These are phyloP conservation scores for Hydrozoanthus tunicans DNA, from an alignment of 64 coral and sea anemone genomes.

Conservation along the genomic window DNA sequence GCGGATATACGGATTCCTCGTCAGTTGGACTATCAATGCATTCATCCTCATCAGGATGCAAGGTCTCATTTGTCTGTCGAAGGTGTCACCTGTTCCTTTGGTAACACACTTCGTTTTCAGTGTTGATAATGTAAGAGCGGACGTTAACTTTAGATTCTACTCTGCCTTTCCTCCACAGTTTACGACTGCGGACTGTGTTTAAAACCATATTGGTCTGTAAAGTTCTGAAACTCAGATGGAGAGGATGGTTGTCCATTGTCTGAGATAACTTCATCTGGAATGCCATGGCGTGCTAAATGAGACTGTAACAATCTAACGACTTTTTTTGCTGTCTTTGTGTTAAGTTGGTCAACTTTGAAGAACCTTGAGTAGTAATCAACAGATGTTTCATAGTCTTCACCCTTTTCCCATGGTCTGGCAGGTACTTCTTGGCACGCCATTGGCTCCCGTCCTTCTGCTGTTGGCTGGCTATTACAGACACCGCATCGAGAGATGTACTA, in stretches of 20 bases:
- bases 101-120: no score
- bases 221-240: conserved; percentile 7
- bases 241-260: not conserved
- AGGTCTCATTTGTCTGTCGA: no score
- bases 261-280: not conserved
- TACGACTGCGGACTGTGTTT: conserved; percentile 23
- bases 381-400: not conserved
- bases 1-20: no score
- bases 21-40: no score
- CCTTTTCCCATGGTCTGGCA: conserved; percentile 50
- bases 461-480: not conserved
- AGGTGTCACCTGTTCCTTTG: no score
- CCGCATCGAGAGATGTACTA: conserved; percentile 32
- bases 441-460: conserved; percentile 37
- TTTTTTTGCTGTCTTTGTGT: not conserved
- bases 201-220: conserved; percentile 34
- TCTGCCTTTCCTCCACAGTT: no score
- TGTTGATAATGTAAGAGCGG: no score
- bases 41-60: no score
- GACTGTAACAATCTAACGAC: not conserved
- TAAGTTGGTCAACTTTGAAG: not conserved
- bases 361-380: not conserved
- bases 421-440: conserved; percentile 52
- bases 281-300: conserved; percentile 17
- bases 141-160: no score